Conservation (phyloP, 1,140 invertebrate species). For the Caligus rogercresseyi region DNA sequence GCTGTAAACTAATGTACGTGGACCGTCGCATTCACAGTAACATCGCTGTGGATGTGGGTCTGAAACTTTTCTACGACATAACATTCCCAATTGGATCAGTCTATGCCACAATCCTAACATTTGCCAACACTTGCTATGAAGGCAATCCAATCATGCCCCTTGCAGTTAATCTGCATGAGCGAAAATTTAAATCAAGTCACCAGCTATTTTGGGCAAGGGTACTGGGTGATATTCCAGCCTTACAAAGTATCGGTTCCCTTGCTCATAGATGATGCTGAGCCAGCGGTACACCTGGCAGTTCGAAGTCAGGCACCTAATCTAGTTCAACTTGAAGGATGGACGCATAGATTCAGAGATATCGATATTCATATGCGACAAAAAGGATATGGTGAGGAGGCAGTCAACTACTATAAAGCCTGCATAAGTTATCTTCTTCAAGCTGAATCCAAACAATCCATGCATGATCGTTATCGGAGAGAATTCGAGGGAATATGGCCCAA, state of each 20-base stretch:
- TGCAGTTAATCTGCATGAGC: constrained; percentile 18
- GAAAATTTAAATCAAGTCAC: constrained; percentile 20
- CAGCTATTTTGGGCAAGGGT: constrained; percentile 17
- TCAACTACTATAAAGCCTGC: constrained; percentile 15
- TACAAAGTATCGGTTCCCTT: constrained; percentile 15
- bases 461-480: constrained; percentile 13
- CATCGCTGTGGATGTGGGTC: background rate
- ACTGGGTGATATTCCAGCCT: constrained; percentile 14
- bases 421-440: constrained; percentile 8
- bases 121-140: constrained; percentile 10
- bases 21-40: constrained; percentile 1
- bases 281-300: constrained; percentile 14
- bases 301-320: constrained; percentile 17
- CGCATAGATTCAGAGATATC: constrained; percentile 17
- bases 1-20: constrained; percentile 4
- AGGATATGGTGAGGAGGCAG: constrained; percentile 14
- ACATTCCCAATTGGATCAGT: constrained; percentile 9
- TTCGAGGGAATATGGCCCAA: constrained; percentile 19
- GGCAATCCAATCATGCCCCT: constrained; percentile 19
- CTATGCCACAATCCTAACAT: constrained; percentile 12
- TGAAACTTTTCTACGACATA: constrained; percentile 14
- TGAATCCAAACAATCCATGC: constrained; percentile 7
- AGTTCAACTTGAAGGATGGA: constrained; percentile 17
- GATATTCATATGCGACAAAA: constrained; percentile 10
- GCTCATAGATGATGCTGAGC: constrained; percentile 18